Evolutionary conservation across 2,888 invertebrate genomes (phyloP).

Genomic region (Hanleya hanleyi): DNA sequence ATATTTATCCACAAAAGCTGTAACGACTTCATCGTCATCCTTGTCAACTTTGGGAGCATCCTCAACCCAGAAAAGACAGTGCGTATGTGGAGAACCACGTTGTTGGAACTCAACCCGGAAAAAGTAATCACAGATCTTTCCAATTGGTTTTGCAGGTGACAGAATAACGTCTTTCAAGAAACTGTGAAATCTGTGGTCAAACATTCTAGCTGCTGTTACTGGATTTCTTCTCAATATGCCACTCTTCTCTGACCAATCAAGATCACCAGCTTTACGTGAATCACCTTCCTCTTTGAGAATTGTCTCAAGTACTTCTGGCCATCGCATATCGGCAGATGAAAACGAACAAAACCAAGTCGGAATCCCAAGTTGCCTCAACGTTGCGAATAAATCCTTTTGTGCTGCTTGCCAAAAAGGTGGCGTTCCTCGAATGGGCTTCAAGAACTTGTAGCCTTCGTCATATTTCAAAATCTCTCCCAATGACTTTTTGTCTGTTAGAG

Average conservation of each 20-base stretch:
- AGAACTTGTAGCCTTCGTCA: background rate
- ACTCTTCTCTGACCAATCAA: slow-evolving; percentile 23
- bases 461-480: background rate
- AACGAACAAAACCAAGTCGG: slow-evolving; percentile 21
- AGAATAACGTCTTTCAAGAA: background rate
- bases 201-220: too few species aligned
- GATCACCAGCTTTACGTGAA: background rate
- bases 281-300: slow-evolving; percentile 15
- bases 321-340: slow-evolving; percentile 17
- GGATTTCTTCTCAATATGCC: too few species aligned
- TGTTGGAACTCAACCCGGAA: too few species aligned
- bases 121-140: slow-evolving; percentile 10
- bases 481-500: background rate
- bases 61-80: too few species aligned
- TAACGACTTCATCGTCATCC: background rate
- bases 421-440: slow-evolving; percentile 15
- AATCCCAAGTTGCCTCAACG: slow-evolving; percentile 20
- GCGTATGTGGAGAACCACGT: too few species aligned
- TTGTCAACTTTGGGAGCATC: background rate
- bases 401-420: slow-evolving; percentile 20
- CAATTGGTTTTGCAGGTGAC: too few species aligned
- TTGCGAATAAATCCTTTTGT: slow-evolving; percentile 19
- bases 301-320: slow-evolving; percentile 11
- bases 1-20: slow-evolving; percentile 30
- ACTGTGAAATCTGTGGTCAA: too few species aligned